Base-by-base conservation (phyloP, 2,797 vertebrate species). In the Discoglossus pictus region DNA sequence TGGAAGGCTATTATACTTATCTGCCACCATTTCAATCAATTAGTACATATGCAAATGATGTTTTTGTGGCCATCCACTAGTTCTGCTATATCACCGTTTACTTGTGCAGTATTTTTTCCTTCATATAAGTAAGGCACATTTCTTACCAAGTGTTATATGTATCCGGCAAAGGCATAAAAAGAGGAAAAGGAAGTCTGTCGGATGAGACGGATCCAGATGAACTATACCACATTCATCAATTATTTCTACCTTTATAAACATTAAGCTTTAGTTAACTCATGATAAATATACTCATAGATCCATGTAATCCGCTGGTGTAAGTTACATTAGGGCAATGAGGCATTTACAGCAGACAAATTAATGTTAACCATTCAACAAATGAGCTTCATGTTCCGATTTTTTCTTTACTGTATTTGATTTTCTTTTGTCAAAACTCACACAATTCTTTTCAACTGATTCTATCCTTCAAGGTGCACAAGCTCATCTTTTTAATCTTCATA, bases 311-410 rank as follows among this genome's bases (percentile, higher is more conserved):
- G 36, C 61, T 59, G 48, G 35, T 71, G 67, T 50, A 70, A 56
- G 60, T 70, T 63, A 59, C 53, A 71, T 71, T 71, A 64, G 52
- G 15, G 60, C 42, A 71, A 71, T 71, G 68, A 71, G 52, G 43
- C 68, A 51, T 71, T 43, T 47, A 63, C 62, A 51, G 68, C 53
- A 64, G 68, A 48, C 60, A 71, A 71, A 71, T 71, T 64, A 63
- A 58, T 71, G 68, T 48, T 71, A 71, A 71, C 52, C 68, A 56
- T 35, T 71, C 43, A 58, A 71, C 68, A 71, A 71, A 71, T 64
- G 68, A 64, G 60, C 24, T 44, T 64, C 53, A 56, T 51, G 31
- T 63, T 12, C 21, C 11, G 16, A 31, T 21, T 38, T 47, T 56
- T 55, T 17, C 52, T 44, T 43, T 23, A 54, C 13, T 51, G 50